Conservation (phyloP, 2,113 vertebrate genomes). For the Opisthocomus hoazin region DNA sequence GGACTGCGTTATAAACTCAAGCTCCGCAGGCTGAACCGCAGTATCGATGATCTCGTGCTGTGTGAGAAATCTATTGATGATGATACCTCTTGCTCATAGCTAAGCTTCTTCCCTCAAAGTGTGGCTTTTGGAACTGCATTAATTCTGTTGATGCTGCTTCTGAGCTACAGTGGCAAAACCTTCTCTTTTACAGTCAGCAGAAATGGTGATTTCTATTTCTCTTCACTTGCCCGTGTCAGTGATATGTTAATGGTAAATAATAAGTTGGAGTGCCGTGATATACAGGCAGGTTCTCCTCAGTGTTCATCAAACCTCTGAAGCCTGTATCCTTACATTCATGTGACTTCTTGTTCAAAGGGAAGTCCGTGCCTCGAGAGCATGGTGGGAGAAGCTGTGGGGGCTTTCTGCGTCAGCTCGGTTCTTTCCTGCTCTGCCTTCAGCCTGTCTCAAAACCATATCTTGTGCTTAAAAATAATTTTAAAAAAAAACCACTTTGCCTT, state of each 20-base stretch:
- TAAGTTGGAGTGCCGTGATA: not conserved
- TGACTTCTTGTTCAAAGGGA: not conserved
- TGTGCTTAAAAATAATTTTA: not conserved
- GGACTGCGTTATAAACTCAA: not conserved
- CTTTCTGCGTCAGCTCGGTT: not conserved
- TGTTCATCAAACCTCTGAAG: not conserved
- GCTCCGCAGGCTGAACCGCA: not conserved
- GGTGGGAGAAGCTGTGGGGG: not conserved
- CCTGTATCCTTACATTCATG: not conserved
- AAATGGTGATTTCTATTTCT: not conserved
- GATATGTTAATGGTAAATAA: not conserved
- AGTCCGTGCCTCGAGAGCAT: fast-evolving
- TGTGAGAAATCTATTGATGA: not conserved
- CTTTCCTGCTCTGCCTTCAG: not conserved
- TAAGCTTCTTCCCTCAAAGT: not conserved
- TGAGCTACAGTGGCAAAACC: not conserved
- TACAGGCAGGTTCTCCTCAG: not conserved
- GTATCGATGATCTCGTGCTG: fast-evolving
- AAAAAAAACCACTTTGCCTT: not conserved
- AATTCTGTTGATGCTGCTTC: not conserved
- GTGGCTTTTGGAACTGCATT: not conserved
- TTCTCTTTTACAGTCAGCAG: not conserved
- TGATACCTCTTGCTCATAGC: not conserved
- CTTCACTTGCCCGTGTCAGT: not conserved
- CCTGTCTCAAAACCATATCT: not conserved